Evolutionary conservation across 2,113 vertebrate genomes (phyloP).

Genomic region (Suncus etruscus): DNA sequence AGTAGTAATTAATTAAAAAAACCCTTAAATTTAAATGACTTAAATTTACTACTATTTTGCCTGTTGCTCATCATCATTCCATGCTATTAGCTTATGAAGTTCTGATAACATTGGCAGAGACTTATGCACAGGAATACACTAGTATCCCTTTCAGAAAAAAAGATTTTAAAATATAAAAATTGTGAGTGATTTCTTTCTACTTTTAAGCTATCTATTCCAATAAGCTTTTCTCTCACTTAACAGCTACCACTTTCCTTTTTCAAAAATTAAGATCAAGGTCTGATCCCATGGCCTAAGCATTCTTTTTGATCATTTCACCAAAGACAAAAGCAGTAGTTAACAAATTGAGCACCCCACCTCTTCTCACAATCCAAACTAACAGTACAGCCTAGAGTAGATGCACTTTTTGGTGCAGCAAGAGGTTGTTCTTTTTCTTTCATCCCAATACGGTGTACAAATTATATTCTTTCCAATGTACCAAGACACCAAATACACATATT

Average conservation of each 20-base stretch:
- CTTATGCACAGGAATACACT: not conserved
- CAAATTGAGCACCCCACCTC: not conserved
- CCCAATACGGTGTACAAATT: not conserved
- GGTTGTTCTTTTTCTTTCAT: not conserved
- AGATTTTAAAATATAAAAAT: not conserved
- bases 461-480: not conserved
- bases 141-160: too few relatives aligned
- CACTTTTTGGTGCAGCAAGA: not conserved
- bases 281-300: too few relatives aligned
- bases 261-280: not conserved
- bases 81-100: too few relatives aligned
- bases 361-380: not conserved
- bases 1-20: not conserved
- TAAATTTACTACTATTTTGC: not conserved
- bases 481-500: not conserved
- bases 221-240: not conserved
- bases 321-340: too few relatives aligned
- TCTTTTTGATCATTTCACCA: too few relatives aligned
- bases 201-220: not conserved
- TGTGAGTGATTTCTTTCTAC: not conserved
- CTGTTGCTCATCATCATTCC: not conserved
- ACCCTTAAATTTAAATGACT: too few relatives aligned
- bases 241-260: not conserved
- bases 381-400: not conserved
- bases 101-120: not conserved